phyloP scores from a whole-genome alignment of 1,140 invertebrate genomes.

The Ladona fulva region DNA sequence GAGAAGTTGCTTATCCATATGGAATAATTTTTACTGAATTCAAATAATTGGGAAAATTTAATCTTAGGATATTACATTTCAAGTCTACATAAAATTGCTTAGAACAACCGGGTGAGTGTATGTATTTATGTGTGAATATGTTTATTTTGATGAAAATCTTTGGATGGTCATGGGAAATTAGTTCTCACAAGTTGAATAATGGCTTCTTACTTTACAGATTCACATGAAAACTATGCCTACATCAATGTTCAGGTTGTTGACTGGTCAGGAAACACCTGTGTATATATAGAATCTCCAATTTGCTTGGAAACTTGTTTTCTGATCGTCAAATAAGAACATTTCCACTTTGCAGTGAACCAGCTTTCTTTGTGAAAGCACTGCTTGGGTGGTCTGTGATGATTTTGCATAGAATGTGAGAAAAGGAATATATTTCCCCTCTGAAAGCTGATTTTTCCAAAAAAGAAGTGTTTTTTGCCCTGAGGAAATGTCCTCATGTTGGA shows the following conservation, averaged over 20 bases:
- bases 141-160: no score
- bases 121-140: no score
- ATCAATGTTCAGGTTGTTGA: constrained; percentile 97
- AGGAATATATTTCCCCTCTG: constrained; percentile 5
- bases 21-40: no score
- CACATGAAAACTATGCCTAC: constrained; percentile 99
- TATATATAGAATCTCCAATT: constrained; percentile 68
- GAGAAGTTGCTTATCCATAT: no score
- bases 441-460: neutral
- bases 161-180: no score
- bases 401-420: neutral
- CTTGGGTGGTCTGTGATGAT: constrained; percentile 7
- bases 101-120: no score
- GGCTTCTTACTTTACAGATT: constrained; percentile 65
- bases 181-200: no score
- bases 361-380: neutral
- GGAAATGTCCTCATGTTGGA: neutral
- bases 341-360: neutral
- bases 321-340: neutral
- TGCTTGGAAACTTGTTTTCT: neutral
- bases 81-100: no score
- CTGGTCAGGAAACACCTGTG: constrained; percentile 97
- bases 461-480: neutral
- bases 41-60: no score
- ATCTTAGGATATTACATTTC: no score